phyloP scores from a whole-genome alignment of 2,888 invertebrate genomes.

The Archips xylosteana region DNA sequence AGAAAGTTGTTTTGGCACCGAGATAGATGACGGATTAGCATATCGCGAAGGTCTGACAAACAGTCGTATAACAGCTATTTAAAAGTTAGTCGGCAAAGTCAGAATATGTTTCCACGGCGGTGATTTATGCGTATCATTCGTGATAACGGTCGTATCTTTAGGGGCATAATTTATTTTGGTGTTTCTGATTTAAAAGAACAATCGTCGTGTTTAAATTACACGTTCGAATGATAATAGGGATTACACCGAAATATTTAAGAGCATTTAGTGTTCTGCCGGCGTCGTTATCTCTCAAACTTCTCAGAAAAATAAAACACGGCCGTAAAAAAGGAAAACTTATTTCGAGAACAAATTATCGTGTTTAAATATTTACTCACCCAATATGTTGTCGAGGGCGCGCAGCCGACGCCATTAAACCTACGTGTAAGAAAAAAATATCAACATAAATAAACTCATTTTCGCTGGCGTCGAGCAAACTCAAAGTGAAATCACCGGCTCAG shows the following conservation, averaged over 20 bases:
- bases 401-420: conserved; percentile 60
- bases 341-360: conserved; percentile 62
- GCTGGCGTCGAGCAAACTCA: conserved; percentile 73
- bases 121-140: conserved; percentile 48
- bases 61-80: conserved; percentile 49
- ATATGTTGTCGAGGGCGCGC: conserved; percentile 58
- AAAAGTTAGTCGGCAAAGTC: conserved; percentile 46
- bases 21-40: conserved; percentile 66
- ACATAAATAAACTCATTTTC: conserved; percentile 78
- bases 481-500: conserved; percentile 82
- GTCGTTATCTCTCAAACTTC: conserved; percentile 41
- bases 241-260: conserved; percentile 40
- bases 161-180: conserved; percentile 44
- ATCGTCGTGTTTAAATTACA: conserved; percentile 41
- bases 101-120: conserved; percentile 50
- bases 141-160: conserved; percentile 42
- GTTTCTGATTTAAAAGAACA: conserved; percentile 44
- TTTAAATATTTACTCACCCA: conserved; percentile 65
- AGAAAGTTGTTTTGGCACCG: conserved; percentile 64
- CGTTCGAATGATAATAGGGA: conserved; percentile 37
- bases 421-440: conserved; percentile 65
- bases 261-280: conserved; percentile 40
- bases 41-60: conserved; percentile 67
- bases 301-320: conserved; percentile 42
- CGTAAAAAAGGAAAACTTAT: conserved; percentile 49